These are phyloP conservation scores for Heliocidaris erythrogramma DNA, from an alignment of 35 echinoderm and acorn worm genomes.

Conservation along the genomic window DNA sequence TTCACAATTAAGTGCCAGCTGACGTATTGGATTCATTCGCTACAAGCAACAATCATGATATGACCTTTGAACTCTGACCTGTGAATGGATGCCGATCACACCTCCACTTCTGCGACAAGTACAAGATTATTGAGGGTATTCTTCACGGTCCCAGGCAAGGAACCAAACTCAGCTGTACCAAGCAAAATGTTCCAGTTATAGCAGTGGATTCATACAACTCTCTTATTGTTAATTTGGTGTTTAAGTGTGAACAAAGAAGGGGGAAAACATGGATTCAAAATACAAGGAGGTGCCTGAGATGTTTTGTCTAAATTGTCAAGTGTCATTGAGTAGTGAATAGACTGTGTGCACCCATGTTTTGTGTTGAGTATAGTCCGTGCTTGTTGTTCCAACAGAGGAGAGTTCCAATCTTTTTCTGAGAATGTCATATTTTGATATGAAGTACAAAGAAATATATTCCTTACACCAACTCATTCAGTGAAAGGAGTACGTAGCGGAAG, in stretches of 20 bases:
- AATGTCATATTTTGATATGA: background rate
- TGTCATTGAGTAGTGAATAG: constrained; percentile 17
- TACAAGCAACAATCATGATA: background rate
- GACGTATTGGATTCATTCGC: background rate
- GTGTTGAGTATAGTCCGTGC: background rate
- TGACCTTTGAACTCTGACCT: background rate
- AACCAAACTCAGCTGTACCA: background rate
- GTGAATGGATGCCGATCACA: background rate
- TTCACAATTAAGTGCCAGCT: background rate
- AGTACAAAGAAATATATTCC: background rate
- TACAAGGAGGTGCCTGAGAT: background rate
- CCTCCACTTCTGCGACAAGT: background rate
- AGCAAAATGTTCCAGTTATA: background rate
- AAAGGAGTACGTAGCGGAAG: background rate
- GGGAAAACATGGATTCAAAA: background rate
- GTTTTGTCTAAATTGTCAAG: constrained; percentile 6
- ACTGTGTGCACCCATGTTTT: background rate
- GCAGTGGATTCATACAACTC: background rate
- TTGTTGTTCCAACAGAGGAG: background rate
- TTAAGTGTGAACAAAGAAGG: background rate
- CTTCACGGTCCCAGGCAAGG: background rate
- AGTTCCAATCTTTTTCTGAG: background rate
- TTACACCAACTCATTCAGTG: background rate
- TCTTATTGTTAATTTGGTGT: background rate
- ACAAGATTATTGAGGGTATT: background rate